Evolutionary conservation across 2,797 vertebrate species (phyloP).

Genomic region (Poliocrania exsul): DNA sequence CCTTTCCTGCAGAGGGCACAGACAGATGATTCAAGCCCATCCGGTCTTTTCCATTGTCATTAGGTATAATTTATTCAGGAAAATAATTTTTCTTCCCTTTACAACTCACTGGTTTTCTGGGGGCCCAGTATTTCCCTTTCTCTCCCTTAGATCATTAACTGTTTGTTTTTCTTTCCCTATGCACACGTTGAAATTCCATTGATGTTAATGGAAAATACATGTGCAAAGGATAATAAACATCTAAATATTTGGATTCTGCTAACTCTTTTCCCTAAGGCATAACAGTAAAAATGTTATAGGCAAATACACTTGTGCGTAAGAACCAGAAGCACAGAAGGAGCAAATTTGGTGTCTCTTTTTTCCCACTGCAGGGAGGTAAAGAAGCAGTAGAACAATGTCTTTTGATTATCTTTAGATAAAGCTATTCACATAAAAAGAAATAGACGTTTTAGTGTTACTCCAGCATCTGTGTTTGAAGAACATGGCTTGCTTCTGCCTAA

Average conservation of each 20-base stretch:
- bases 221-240: neutral
- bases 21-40: neutral
- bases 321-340: neutral
- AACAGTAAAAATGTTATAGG: constrained; percentile 3
- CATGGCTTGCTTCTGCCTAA: neutral
- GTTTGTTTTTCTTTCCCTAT: constrained; percentile 10
- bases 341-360: neutral
- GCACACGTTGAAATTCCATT: neutral
- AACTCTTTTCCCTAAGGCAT: neutral
- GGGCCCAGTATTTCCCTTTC: neutral
- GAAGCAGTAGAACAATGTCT: neutral
- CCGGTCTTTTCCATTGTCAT: neutral
- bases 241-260: constrained; percentile 19
- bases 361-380: neutral
- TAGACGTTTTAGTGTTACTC: neutral
- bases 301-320: neutral
- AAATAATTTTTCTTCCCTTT: neutral
- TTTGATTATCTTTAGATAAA: neutral
- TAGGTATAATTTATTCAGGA: neutral
- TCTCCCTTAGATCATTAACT: constrained; percentile 6
- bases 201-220: constrained; percentile 22
- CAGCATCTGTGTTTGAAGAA: neutral
- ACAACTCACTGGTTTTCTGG: neutral
- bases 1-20: neutral
- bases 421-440: neutral